Conservation (phyloP, 2,113 vertebrate genomes). For the Oophaga pumilio region DNA sequence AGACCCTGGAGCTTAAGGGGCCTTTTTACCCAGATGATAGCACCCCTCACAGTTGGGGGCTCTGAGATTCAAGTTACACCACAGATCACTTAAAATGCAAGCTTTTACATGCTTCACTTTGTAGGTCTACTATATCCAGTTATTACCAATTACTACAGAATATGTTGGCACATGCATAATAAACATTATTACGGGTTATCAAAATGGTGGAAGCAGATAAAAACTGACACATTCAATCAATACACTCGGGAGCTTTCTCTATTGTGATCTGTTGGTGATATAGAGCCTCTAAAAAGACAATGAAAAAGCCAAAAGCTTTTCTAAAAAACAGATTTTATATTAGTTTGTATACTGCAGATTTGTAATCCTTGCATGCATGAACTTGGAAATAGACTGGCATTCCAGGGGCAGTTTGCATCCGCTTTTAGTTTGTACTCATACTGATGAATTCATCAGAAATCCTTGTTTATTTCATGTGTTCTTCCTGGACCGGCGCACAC, state of each 20-base stretch:
- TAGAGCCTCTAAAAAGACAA: neutral
- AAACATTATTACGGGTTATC: neutral
- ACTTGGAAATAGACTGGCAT: neutral
- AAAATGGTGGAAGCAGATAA: neutral
- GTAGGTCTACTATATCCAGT: too few species aligned
- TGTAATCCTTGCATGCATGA: neutral
- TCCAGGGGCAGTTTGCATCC: neutral
- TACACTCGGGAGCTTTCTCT: too few species aligned
- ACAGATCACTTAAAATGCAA: neutral
- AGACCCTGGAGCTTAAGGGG: too few species aligned
- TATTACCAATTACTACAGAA: too few species aligned
- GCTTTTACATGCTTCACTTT: neutral
- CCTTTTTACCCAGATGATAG: too few species aligned
- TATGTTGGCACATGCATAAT: too few species aligned
- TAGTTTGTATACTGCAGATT: neutral
- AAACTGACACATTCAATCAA: neutral
- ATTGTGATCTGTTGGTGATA: neutral
- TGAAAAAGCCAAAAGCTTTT: neutral
- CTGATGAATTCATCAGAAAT: neutral
- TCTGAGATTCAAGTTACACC: too few species aligned
- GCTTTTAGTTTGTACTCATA: neutral
- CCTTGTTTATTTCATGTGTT: constrained; percentile 17
- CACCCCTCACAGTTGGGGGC: too few species aligned
- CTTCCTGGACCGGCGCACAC: constrained; percentile 5
- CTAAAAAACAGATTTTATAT: neutral